Evolutionary conservation across 1,140 invertebrate genomes (phyloP).

Genomic region (Drosophila fuyamai): DNA sequence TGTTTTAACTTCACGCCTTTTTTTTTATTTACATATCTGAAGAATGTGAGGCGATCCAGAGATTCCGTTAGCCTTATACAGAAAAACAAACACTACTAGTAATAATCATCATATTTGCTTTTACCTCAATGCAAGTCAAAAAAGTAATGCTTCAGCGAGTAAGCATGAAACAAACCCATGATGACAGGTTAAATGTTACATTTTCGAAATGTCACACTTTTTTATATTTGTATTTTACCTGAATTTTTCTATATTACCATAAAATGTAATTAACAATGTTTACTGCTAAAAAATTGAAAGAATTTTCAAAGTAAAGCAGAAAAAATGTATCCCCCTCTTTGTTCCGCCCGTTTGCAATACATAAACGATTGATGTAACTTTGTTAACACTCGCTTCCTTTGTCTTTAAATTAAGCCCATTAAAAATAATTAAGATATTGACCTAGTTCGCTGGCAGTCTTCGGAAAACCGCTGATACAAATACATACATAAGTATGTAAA

Average conservation of each 20-base stretch:
- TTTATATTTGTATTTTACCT: no score
- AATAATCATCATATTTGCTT: no score
- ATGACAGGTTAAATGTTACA: no score
- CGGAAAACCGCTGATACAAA: conserved; percentile 17
- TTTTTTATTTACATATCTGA: conserved; percentile 23
- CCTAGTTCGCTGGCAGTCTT: conserved; percentile 35
- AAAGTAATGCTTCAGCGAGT: no score
- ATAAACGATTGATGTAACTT: conserved; percentile 50
- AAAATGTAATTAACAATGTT: no score
- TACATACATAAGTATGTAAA: no score
- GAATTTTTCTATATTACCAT: no score
- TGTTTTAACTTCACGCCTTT: conserved; percentile 34
- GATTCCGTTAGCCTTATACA: conserved; percentile 4
- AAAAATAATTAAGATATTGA: conserved; percentile 65
- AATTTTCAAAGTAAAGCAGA: conserved; percentile 10
- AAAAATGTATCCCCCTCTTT: conserved; percentile 3
- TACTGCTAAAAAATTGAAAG: no score
- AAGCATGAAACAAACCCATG: no score
- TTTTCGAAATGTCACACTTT: no score
- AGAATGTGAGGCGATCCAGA: conserved; percentile 14
- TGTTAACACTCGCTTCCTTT: conserved; percentile 40
- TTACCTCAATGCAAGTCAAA: no score
- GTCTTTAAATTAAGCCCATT: conserved; percentile 60
- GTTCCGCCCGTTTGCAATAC: conserved; percentile 12
- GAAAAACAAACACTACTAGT: not conserved